Conservation (phyloP, 1,140 invertebrate genomes). For the Aphaenogaster floridana region DNA sequence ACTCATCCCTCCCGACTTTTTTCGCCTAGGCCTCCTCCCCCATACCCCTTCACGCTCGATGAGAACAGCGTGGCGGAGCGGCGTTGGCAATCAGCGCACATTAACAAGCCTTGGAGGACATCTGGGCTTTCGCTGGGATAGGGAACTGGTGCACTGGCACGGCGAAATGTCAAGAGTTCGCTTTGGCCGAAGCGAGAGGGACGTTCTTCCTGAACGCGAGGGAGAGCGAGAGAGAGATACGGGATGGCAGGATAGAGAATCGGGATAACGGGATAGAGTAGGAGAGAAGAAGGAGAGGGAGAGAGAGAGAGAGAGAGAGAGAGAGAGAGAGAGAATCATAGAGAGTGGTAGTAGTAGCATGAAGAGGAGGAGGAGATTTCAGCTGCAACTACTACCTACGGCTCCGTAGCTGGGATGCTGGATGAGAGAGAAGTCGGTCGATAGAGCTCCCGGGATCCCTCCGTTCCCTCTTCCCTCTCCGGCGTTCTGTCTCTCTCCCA, state of each 20-base stretch:
- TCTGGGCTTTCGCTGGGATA: conserved; percentile 70
- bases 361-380: conserved; percentile 70
- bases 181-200: conserved; percentile 66
- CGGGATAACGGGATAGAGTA: conserved; percentile 48
- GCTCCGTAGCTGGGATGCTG: conserved; percentile 81
- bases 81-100: conserved; percentile 69
- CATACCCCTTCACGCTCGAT: background rate
- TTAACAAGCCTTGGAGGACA: conserved; percentile 74
- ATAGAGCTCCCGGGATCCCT: conserved; percentile 82
- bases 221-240: conserved; percentile 62
- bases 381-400: conserved; percentile 77
- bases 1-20: conserved; percentile 36
- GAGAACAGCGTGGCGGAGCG: conserved; percentile 7
- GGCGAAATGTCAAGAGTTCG: conserved; percentile 77
- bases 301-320: conserved; percentile 42
- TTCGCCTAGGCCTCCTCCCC: conserved; percentile 14
- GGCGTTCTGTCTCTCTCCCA: conserved; percentile 71
- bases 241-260: conserved; percentile 52
- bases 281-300: conserved; percentile 43
- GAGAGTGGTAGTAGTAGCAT: conserved; percentile 11
- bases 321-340: background rate
- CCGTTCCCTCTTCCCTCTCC: conserved; percentile 68
- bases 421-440: conserved; percentile 84
- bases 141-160: conserved; percentile 72
- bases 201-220: conserved; percentile 1